Percentiles rank a stretch among this genome's conserved stretches.
phyloP scores from a whole-genome alignment of 2,113 vertebrate species.

The Dipodomys spectabilis region DNA sequence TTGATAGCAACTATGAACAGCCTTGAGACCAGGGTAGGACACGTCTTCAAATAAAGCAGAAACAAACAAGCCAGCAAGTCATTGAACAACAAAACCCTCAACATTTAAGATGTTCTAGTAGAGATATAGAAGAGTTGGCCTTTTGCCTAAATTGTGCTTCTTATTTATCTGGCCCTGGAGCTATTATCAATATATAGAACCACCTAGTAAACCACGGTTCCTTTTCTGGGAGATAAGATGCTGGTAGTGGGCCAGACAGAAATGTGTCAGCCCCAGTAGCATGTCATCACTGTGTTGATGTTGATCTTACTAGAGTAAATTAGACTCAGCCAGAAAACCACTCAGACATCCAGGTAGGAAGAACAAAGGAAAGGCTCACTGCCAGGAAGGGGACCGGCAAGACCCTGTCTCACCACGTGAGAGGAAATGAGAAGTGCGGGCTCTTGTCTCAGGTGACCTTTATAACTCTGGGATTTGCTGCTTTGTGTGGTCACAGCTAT shows the following conservation, averaged over 20 bases:
- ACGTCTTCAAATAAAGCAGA: background rate
- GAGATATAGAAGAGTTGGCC: background rate
- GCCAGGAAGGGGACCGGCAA: too few species aligned
- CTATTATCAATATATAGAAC: background rate
- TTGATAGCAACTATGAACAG: slow-evolving; percentile 31
- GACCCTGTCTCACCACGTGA: too few species aligned
- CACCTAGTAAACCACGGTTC: background rate
- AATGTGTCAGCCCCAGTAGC: slow-evolving; percentile 22
- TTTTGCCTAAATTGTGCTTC: background rate
- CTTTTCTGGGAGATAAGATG: slow-evolving; percentile 26
- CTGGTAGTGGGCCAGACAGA: background rate
- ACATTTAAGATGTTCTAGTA: background rate
- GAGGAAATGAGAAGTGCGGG: too few species aligned
- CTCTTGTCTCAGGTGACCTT: too few species aligned
- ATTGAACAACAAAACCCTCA: background rate
- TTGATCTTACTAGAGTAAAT: background rate
- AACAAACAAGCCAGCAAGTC: background rate
- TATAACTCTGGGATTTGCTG: too few species aligned
- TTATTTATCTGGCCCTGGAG: slow-evolving; percentile 14
- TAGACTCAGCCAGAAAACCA: too few species aligned
- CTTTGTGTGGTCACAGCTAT: too few species aligned
- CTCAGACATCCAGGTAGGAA: too few species aligned
- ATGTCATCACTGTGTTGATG: slow-evolving; percentile 43
- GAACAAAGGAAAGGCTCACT: too few species aligned
- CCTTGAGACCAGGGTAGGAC: background rate